These are phyloP conservation scores for Calameuta filiformis DNA, from an alignment of 2,888 invertebrate genomes.

Conservation along the genomic window DNA sequence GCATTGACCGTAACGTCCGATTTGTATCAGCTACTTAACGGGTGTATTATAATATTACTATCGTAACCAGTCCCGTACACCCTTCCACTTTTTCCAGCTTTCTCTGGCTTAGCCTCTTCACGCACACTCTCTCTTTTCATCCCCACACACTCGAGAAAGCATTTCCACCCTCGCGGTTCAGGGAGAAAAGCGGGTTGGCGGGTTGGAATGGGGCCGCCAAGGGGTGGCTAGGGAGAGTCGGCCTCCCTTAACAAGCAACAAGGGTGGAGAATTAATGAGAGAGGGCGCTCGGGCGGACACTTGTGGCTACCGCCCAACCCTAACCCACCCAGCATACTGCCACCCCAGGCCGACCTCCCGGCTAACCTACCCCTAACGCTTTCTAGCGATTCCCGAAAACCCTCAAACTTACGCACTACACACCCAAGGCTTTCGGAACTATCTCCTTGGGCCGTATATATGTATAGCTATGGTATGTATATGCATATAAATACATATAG, in stretches of 20 bases:
- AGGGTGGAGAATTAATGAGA: slow-evolving; percentile 67
- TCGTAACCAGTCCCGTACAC: slow-evolving; percentile 24
- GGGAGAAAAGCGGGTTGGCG: slow-evolving; percentile 19
- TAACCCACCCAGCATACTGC: slow-evolving; percentile 30
- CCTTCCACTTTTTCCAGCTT: background rate
- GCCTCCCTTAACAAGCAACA: slow-evolving; percentile 64
- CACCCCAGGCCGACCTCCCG: slow-evolving; percentile 44
- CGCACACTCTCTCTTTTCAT: slow-evolving; percentile 13
- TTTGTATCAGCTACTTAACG: slow-evolving; percentile 51
- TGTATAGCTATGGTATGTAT: background rate
- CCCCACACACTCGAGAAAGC: slow-evolving; percentile 50
- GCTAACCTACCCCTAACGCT: slow-evolving; percentile 16
- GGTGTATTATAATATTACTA: slow-evolving; percentile 40
- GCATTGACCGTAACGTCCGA: slow-evolving; percentile 38
- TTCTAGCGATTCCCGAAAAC: slow-evolving; percentile 25
- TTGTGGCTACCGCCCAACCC: slow-evolving; percentile 65
- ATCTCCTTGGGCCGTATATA: background rate
- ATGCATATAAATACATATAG: background rate
- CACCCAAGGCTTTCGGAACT: slow-evolving; percentile 6
- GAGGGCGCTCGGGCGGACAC: slow-evolving; percentile 65
- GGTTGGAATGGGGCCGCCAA: slow-evolving; percentile 24
- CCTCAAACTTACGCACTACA: slow-evolving; percentile 25
- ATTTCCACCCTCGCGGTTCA: slow-evolving; percentile 46
- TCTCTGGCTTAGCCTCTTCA: slow-evolving; percentile 8
- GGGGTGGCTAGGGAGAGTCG: slow-evolving; percentile 36